A percentile compares a stretch with the other conserved stretches of the same genome.
Conservation (phyloP, 2,113 vertebrate genomes). For the Lophotis ruficrista region DNA sequence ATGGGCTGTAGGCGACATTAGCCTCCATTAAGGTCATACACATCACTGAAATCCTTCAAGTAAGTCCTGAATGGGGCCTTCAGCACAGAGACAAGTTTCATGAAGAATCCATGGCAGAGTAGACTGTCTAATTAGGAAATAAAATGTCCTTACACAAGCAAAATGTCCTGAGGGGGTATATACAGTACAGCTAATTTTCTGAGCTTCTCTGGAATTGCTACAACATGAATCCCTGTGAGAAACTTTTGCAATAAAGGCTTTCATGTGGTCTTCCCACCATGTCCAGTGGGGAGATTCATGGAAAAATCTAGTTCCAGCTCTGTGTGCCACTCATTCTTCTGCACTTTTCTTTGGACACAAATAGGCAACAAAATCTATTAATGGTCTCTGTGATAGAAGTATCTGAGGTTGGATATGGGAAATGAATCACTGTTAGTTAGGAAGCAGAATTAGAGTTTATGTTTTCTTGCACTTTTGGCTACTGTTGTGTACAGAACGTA, state of each 20-base stretch:
- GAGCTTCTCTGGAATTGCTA: slow-evolving; percentile 25
- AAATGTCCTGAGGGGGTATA: background rate
- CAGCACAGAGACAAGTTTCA: background rate
- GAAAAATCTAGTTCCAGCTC: background rate
- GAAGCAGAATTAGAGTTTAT: background rate
- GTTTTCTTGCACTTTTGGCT: background rate
- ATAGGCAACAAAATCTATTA: background rate
- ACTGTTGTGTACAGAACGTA: background rate
- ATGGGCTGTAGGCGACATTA: background rate
- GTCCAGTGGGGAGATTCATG: background rate
- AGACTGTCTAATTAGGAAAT: background rate
- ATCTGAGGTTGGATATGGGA: background rate
- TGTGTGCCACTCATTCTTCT: background rate
- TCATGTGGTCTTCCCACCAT: slow-evolving; percentile 7
- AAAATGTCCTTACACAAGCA: slow-evolving; percentile 15
- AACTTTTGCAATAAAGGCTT: slow-evolving; percentile 6
- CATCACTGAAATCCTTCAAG: background rate
- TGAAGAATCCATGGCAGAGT: background rate
- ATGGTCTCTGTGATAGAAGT: background rate
- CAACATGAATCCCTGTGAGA: background rate
- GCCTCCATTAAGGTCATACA: background rate
- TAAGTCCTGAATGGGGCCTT: background rate
- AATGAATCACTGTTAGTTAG: background rate
- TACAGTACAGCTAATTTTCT: slow-evolving; percentile 1
- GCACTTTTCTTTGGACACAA: background rate